Evolutionary conservation across 2,888 invertebrate genomes (phyloP).

Genomic region (Altica lythri): DNA sequence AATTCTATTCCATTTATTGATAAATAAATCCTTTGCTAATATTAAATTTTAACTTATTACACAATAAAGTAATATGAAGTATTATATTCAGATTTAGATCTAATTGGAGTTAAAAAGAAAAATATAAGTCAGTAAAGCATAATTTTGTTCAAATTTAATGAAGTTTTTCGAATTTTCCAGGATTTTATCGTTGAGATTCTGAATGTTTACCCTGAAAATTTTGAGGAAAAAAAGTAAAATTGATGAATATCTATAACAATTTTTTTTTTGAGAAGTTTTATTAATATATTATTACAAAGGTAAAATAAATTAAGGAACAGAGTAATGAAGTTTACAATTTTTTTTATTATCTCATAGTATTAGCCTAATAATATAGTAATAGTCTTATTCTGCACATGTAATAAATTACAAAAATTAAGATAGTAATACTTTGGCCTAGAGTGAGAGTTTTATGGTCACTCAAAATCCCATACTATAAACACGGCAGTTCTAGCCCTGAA

Average conservation of each 20-base stretch:
- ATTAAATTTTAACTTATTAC: too few relatives aligned
- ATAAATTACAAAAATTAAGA: constrained; percentile 54
- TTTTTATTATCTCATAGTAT: constrained; percentile 55
- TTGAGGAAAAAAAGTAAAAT: constrained; percentile 18
- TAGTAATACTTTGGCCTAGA: constrained; percentile 57
- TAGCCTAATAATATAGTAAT: constrained; percentile 57
- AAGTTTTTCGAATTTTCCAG: too few relatives aligned
- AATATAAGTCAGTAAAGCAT: too few relatives aligned
- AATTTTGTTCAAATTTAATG: too few relatives aligned
- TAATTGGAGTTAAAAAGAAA: too few relatives aligned
- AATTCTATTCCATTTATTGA: too few relatives aligned
- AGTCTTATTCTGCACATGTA: constrained; percentile 57
- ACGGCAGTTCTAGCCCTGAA: constrained; percentile 52
- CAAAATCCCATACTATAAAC: constrained; percentile 47
- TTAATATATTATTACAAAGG: constrained; percentile 40
- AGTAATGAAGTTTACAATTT: constrained; percentile 49
- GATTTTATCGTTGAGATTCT: too few relatives aligned
- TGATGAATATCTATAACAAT: constrained; percentile 2
- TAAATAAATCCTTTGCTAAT: too few relatives aligned
- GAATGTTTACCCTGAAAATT: constrained; percentile 9
- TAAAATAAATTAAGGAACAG: constrained; percentile 41
- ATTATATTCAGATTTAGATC: too few relatives aligned
- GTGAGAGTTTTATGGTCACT: constrained; percentile 51
- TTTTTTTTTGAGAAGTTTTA: constrained; percentile 21
- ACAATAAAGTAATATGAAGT: too few relatives aligned